Percentiles rank a stretch among this genome's conserved stretches.
Conservation (phyloP, 2,797 vertebrate species). For the Trachurus trachurus region DNA sequence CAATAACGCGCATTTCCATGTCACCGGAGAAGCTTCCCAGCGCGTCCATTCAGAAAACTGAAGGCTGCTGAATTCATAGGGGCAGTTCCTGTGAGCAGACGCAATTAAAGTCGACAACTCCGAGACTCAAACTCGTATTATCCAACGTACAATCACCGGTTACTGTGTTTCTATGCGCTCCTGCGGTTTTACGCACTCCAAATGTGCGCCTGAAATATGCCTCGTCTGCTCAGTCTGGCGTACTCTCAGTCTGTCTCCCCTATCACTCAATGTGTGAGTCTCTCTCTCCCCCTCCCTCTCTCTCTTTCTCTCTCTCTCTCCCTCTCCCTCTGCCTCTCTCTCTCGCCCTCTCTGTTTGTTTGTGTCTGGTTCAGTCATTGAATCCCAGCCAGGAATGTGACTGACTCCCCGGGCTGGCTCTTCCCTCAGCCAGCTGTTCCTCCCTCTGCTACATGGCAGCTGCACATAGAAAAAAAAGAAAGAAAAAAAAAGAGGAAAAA, state of each 20-base stretch:
- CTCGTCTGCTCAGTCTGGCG: constrained; percentile 80
- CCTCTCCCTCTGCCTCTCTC: constrained; percentile 73
- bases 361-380: constrained; percentile 97
- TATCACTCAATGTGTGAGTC: constrained; percentile 65
- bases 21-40: constrained; percentile 82
- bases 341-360: constrained; percentile 90
- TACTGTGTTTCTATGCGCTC: constrained; percentile 61
- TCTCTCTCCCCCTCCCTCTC: constrained; percentile 69
- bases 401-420: constrained; percentile 94
- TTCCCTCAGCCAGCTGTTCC: constrained; percentile 90
- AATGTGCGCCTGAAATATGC: constrained; percentile 77
- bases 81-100: constrained; percentile 50
- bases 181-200: constrained; percentile 80
- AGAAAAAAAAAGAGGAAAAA: constrained; percentile 13
- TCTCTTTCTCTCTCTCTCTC: constrained; percentile 69
- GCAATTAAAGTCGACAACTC: constrained; percentile 67
- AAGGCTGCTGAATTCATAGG: constrained; percentile 53
- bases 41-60: constrained; percentile 82
- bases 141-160: constrained; percentile 59
- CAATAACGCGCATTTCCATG: constrained; percentile 81
- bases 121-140: constrained; percentile 45
- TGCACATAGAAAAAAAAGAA: constrained; percentile 76
- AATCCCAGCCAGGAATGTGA: constrained; percentile 98
- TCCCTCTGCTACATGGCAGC: constrained; percentile 88
- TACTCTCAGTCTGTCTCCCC: constrained; percentile 78